Conservation (phyloP, 2,113 vertebrate genomes). For the Vicugna pacos region DNA sequence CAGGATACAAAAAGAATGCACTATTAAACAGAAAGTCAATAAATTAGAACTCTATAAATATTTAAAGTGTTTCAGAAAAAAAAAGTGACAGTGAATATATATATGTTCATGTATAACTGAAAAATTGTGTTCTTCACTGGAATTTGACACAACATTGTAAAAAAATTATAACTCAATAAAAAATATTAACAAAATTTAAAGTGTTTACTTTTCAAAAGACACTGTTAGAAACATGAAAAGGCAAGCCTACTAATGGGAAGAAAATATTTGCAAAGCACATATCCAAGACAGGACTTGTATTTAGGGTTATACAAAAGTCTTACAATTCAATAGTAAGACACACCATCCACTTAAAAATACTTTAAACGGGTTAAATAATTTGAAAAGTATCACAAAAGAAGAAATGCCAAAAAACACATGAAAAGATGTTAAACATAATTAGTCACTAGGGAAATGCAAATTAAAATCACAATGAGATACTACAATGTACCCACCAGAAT, state of each 20-base stretch:
- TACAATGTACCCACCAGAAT: not conserved
- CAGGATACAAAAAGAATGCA: not conserved
- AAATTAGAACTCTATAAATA: not conserved
- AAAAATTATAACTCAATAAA: too few species aligned
- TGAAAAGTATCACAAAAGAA: conserved; percentile 17
- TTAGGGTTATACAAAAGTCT: not conserved
- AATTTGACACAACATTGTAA: too few species aligned
- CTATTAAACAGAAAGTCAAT: not conserved
- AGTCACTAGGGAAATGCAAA: not conserved
- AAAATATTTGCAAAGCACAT: not conserved
- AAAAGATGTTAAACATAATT: not conserved
- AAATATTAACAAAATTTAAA: not conserved
- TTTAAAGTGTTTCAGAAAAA: too few species aligned
- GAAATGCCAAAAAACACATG: not conserved
- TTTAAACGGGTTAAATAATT: not conserved
- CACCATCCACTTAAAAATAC: not conserved
- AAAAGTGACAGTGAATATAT: too few species aligned
- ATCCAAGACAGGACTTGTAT: not conserved
- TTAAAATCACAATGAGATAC: not conserved
- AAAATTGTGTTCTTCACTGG: too few species aligned
- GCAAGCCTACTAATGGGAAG: not conserved
- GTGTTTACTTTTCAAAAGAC: not conserved
- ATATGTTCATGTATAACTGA: too few species aligned
- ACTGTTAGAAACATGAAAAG: not conserved
- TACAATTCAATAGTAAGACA: not conserved